Evolutionary conservation across 2,888 invertebrate species (phyloP).

Genomic region (Leucophenga montana): DNA sequence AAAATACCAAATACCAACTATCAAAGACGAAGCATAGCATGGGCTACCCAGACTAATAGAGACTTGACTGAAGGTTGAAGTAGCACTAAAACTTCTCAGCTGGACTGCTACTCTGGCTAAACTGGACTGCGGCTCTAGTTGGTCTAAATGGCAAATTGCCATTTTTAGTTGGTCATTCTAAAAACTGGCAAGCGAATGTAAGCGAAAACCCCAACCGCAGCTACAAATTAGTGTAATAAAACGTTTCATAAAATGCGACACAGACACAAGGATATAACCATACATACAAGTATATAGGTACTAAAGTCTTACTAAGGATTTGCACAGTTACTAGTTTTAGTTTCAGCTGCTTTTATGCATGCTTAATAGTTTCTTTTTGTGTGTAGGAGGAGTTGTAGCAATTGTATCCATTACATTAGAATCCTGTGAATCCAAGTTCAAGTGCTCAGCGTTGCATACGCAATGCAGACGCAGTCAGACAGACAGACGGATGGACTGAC

Average conservation of each 20-base stretch:
- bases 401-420: slow-evolving; percentile 52
- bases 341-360: slow-evolving; percentile 39
- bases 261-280: slow-evolving; percentile 30
- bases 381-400: slow-evolving; percentile 20
- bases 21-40: slow-evolving; percentile 33
- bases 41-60: slow-evolving; percentile 61
- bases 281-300: neutral
- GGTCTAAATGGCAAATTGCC: slow-evolving; percentile 66
- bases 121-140: neutral
- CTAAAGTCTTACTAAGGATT: no score
- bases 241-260: slow-evolving; percentile 71
- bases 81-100: neutral
- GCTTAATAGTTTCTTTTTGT: slow-evolving; percentile 40
- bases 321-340: slow-evolving; percentile 28
- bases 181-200: slow-evolving; percentile 55
- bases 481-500: slow-evolving; percentile 14
- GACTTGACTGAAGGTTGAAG: slow-evolving; percentile 59
- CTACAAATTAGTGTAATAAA: slow-evolving; percentile 73
- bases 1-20: slow-evolving; percentile 18
- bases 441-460: slow-evolving; percentile 34
- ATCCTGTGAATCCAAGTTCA: slow-evolving; percentile 50
- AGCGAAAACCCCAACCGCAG: slow-evolving; percentile 26
- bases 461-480: slow-evolving; percentile 16
- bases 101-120: slow-evolving; percentile 10
- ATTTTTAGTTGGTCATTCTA: slow-evolving; percentile 62